Base-by-base conservation (phyloP, 2,888 invertebrate genomes). In the Lumbricus terrestris region DNA sequence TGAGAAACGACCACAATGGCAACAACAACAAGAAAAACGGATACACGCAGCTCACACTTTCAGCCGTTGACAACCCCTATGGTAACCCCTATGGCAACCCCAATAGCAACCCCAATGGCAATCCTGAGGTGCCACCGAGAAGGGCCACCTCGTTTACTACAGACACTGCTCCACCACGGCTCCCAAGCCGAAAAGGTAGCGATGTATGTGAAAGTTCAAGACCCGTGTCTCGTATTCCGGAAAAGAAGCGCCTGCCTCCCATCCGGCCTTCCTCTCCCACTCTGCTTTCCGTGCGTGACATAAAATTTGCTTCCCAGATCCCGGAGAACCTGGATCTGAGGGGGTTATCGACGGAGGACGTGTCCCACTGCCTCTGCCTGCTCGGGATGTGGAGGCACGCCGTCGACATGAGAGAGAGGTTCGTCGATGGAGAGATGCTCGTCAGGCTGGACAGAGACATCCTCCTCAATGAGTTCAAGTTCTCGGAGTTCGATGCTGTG, bases 401-500 rank as follows among this genome's bases (percentile, higher is more conserved):
- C 35, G 20, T 85, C 35, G 8, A 18, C 1, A 18, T 85, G 20
- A 34, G 37, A 6, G 35, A 85, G 35, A 85, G 34, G 35, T 35
- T 34, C 33, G 89, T 89, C 0, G 89, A 90, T 38, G 90, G 90
- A 34, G 90, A 37, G 83, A 82, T 90, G 47, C 40, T 85, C 20
- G 15, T 16, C 13, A n/a, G 35, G 4, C 40, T 90, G 90, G 40
- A 90, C 33, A n/a, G 13, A 13, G 5, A 37, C 6, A 40, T 85
- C 38, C 47, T 90, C n/a, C 34, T 34, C 23, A n/a, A 18, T 15
- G 90, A 90, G 6, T 90, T 82, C 42, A n/a, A 85, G 40, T 40
- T 90, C 40, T 0, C 85, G 0, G 37, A 85, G 38, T 83, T 85
- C 38, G 90, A 90, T 34, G 83, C 90, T 20, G 8, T 42, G 20